These are phyloP conservation scores for Lissocephala sabroskyi DNA, from an alignment of 2,888 invertebrate species.

Conservation along the genomic window DNA sequence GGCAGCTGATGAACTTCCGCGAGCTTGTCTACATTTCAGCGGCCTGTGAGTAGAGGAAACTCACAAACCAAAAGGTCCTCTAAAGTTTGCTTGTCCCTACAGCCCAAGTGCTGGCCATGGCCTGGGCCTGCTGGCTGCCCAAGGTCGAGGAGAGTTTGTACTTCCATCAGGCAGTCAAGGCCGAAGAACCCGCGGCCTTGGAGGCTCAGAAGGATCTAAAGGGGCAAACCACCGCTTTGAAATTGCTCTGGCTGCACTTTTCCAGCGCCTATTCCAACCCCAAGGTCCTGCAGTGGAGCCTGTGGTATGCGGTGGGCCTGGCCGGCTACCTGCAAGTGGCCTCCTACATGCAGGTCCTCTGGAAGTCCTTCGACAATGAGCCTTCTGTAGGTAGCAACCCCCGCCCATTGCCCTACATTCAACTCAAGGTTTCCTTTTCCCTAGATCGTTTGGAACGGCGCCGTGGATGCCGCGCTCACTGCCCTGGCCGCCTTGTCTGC, in stretches of 20 bases:
- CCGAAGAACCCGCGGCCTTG: not conserved
- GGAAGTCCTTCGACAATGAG: conserved; percentile 75
- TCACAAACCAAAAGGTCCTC: not conserved
- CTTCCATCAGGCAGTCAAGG: conserved; percentile 73
- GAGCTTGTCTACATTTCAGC: conserved; percentile 81
- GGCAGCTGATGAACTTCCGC: conserved; percentile 76
- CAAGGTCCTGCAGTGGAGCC: conserved; percentile 81
- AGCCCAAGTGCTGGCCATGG: conserved; percentile 77
- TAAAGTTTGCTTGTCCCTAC: conserved; percentile 20
- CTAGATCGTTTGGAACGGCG: conserved; percentile 78
- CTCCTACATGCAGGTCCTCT: conserved; percentile 82
- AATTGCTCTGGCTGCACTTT: conserved; percentile 76
- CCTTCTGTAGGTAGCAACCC: conserved; percentile 59
- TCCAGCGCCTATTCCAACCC: conserved; percentile 75
- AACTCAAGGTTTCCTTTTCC: not conserved
- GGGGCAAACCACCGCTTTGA: conserved; percentile 12
- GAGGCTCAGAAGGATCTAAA: not conserved
- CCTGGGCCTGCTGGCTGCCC: conserved; percentile 79
- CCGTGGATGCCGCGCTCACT: conserved; percentile 85
- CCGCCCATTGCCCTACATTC: not conserved
- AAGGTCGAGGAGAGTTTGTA: conserved; percentile 78
- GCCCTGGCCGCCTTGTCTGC: conserved; percentile 79
- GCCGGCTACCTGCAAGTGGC: conserved; percentile 81
- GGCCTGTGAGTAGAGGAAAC: conserved; percentile 71
- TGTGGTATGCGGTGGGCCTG: conserved; percentile 83